A percentile compares a stretch with the other conserved stretches of the same genome.
phyloP scores from a whole-genome alignment of 1,140 invertebrate genomes.

The Nasonia longicornis region DNA sequence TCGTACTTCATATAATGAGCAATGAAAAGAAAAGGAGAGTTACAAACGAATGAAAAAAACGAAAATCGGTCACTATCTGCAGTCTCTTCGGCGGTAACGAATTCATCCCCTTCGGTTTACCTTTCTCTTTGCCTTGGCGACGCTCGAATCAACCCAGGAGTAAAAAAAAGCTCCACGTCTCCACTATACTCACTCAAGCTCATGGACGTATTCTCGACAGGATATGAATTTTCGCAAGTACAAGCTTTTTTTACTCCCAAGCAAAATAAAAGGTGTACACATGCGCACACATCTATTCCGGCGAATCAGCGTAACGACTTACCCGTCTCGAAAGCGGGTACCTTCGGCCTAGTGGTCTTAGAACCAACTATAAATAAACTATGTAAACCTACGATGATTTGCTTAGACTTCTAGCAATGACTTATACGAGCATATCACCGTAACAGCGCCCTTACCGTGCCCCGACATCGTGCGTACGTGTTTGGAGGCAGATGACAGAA shows the following conservation, averaged over 20 bases:
- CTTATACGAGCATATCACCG: slow-evolving; percentile 41
- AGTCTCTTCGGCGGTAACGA: slow-evolving; percentile 38
- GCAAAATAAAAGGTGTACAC: slow-evolving; percentile 3
- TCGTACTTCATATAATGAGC: background rate
- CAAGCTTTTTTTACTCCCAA: slow-evolving; percentile 14
- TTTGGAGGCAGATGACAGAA: background rate
- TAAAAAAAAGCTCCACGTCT: background rate
- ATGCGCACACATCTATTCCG: background rate
- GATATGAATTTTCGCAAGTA: background rate
- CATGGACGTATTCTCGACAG: slow-evolving; percentile 8
- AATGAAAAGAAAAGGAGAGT: slow-evolving; percentile 5
- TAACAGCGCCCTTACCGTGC: background rate
- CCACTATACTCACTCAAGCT: background rate
- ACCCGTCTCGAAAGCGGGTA: background rate
- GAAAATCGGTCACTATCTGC: slow-evolving; percentile 19
- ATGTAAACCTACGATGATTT: slow-evolving; percentile 36
- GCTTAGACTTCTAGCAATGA: slow-evolving; percentile 44
- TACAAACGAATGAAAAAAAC: slow-evolving; percentile 8
- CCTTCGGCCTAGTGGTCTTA: background rate
- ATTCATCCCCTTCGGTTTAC: background rate
- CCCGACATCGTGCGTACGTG: background rate
- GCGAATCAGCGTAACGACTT: background rate
- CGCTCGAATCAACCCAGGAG: slow-evolving; percentile 1
- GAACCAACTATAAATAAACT: slow-evolving; percentile 41
- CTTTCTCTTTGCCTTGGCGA: background rate